Evolutionary conservation across 2,888 invertebrate species (phyloP).

Genomic region (Eupelmus urozonus): DNA sequence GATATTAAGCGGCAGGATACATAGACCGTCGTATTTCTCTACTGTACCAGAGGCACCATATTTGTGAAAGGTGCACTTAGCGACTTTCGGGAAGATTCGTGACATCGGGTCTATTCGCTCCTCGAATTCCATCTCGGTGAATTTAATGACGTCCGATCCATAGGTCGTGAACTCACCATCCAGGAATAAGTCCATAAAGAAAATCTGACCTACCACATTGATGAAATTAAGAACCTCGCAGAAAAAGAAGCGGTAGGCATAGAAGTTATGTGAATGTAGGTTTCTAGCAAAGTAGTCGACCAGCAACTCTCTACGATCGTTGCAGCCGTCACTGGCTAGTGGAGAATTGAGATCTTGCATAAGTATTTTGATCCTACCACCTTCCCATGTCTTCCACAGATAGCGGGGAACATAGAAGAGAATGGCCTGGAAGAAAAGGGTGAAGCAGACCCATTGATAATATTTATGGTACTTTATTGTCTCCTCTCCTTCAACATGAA

Average conservation of each 20-base stretch:
- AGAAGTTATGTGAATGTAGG: conserved; percentile 91
- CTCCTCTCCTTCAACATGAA: conserved; percentile 88
- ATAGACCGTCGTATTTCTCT: conserved; percentile 94
- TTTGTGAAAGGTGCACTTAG: conserved; percentile 97
- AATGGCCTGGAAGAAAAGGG: conserved; percentile 93
- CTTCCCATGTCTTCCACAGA: conserved; percentile 96
- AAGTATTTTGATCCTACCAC: conserved; percentile 93
- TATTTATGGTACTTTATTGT: conserved; percentile 95
- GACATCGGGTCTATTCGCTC: conserved; percentile 91
- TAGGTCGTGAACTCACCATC: conserved; percentile 95
- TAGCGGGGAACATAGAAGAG: conserved; percentile 94
- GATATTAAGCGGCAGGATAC: conserved; percentile 93
- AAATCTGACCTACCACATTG: conserved; percentile 94
- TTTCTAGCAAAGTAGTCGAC: conserved; percentile 90
- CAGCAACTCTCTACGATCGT: conserved; percentile 89
- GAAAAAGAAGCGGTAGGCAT: conserved; percentile 92
- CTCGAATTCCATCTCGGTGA: conserved; percentile 93
- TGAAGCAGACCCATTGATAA: conserved; percentile 97
- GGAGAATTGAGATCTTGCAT: conserved; percentile 93
- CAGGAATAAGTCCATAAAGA: conserved; percentile 94
- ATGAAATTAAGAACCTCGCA: conserved; percentile 93
- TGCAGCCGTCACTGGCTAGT: conserved; percentile 89
- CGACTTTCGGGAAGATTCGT: conserved; percentile 92
- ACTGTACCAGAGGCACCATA: conserved; percentile 96
- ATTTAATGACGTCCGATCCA: conserved; percentile 91